Evolutionary conservation across 1,140 invertebrate genomes (phyloP), one percentile per base, ranked within the genome.

Genomic region (Catajapyx aquilonaris): DNA sequence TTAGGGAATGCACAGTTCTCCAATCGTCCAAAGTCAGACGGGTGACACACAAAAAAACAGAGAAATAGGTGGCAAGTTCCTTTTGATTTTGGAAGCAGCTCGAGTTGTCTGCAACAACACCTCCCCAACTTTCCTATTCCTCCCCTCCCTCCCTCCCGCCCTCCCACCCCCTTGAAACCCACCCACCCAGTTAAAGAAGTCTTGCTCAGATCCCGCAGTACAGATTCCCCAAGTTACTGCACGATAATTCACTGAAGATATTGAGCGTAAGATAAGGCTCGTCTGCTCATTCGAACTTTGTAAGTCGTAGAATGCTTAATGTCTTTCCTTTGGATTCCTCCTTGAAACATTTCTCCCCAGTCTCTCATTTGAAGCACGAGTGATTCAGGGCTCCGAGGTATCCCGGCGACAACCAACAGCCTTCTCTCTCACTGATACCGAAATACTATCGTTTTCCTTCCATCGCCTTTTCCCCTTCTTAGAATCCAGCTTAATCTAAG

Each of bases 171-270:
- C n/a, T n/a, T n/a, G n/a, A n/a, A n/a, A n/a, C n/a, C n/a, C n/a
- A n/a, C n/a, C n/a, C n/a, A n/a, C n/a, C n/a, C n/a, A n/a, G n/a
- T n/a, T n/a, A n/a, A n/a, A n/a, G n/a, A n/a, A n/a, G n/a, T n/a
- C n/a, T n/a, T n/a, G n/a, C n/a, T n/a, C n/a, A n/a, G n/a, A n/a
- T n/a, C n/a, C n/a, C n/a, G n/a, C 13, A 13, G 23, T 9, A 13
- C 7, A 28, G 13, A 28, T 13, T 28, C 23, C 13, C 7, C 7
- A 28, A 28, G 23, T 28, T 9, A 28, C 7, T 28, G 23, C 18
- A 19, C 33, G 33, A 34, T 34, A 34, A 34, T 34, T 34, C 33
- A 34, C 33, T 4, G 18, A 34, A 34, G n/a, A 34, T 34, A 34
- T 34, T 34, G 33, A 34, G 33, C 33, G 33, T 34, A 34, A 34